Conservation (phyloP, 2,797 vertebrate genomes). For the Hippocampus kuda region DNA sequence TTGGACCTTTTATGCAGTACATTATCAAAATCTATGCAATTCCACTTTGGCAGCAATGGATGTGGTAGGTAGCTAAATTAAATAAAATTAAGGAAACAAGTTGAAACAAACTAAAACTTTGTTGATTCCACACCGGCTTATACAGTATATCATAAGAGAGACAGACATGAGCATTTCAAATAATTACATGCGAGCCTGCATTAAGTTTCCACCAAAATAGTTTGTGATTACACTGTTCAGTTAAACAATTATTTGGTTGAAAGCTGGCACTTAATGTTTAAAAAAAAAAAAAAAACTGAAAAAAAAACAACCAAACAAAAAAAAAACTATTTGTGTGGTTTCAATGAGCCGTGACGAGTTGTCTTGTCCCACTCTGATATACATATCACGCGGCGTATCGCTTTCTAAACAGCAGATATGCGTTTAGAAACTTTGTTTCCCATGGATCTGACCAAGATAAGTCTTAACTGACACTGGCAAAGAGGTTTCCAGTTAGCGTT, state of each 20-base stretch:
- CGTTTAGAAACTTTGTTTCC: not conserved
- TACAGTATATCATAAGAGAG: not conserved
- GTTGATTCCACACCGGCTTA: not conserved
- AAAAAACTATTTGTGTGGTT: not conserved
- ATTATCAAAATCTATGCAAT: not conserved
- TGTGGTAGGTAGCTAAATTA: not conserved
- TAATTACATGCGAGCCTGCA: not conserved
- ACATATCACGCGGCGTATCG: not conserved
- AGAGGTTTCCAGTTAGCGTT: not conserved
- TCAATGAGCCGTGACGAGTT: not conserved
- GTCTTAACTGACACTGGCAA: not conserved
- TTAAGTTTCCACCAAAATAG: not conserved
- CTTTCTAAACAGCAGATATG: slow-evolving; percentile 15
- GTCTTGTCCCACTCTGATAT: slow-evolving; percentile 21
- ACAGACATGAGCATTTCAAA: not conserved
- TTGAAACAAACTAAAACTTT: not conserved
- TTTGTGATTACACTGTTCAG: not conserved
- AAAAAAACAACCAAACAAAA: not conserved
- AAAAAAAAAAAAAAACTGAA: not conserved
- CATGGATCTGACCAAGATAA: not conserved
- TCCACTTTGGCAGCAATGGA: not conserved
- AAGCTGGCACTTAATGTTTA: not conserved
- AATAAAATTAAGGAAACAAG: not conserved
- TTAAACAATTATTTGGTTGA: not conserved
- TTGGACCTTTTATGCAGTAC: not conserved